These are phyloP conservation scores for Palloptera scutellata DNA, from an alignment of 2,888 invertebrate genomes.

Conservation along the genomic window DNA sequence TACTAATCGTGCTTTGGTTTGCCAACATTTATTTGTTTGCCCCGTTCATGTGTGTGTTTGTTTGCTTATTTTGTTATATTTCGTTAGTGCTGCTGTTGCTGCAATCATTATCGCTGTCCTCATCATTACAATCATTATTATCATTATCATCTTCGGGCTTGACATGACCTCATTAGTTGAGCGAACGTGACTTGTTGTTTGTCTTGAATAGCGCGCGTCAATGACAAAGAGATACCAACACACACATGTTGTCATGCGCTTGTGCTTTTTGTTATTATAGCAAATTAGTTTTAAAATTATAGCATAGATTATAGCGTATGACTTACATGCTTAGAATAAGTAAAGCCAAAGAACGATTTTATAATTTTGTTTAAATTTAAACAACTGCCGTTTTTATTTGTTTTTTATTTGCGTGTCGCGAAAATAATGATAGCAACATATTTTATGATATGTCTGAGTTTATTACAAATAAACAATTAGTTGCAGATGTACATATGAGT, in stretches of 20 bases:
- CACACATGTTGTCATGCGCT: slow-evolving; percentile 21
- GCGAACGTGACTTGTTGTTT: slow-evolving; percentile 60
- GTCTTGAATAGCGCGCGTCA: slow-evolving; percentile 49
- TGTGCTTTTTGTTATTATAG: slow-evolving; percentile 24
- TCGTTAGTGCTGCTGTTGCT: neutral
- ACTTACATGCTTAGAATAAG: slow-evolving; percentile 14
- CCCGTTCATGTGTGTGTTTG: neutral
- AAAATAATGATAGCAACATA: too few species aligned
- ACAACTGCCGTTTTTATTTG: too few species aligned
- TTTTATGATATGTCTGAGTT: too few species aligned
- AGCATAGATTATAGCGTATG: slow-evolving; percentile 29
- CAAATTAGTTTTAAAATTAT: slow-evolving; percentile 32
- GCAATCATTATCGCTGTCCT: slow-evolving; percentile 28
- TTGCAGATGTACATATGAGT: too few species aligned
- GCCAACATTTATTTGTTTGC: neutral
- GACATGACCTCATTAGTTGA: slow-evolving; percentile 61
- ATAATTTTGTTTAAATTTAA: slow-evolving; percentile 14
- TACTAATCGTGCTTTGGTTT: neutral
- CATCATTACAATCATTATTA: slow-evolving; percentile 24
- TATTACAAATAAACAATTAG: too few species aligned
- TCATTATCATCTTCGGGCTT: slow-evolving; percentile 42
- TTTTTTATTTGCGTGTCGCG: too few species aligned
- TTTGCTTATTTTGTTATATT: neutral
- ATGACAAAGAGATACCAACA: slow-evolving; percentile 27
- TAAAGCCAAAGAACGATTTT: slow-evolving; percentile 18